phyloP scores from a whole-genome alignment of 2,113 vertebrate genomes.

The Meleagris gallopavo region DNA sequence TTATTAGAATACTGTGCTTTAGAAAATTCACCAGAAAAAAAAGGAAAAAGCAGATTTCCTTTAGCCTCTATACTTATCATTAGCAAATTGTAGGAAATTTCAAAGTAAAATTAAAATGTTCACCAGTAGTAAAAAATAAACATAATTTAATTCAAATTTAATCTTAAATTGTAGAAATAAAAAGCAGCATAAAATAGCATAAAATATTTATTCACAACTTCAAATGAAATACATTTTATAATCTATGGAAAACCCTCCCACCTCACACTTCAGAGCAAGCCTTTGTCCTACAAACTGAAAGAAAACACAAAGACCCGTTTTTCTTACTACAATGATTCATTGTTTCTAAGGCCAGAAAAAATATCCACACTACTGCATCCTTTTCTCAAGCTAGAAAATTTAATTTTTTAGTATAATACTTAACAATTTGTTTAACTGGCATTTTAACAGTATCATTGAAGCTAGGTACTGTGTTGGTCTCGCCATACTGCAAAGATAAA shows the following conservation, averaged over 20 bases:
- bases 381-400: not conserved
- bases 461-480: not conserved
- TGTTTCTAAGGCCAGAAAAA: not conserved
- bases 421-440: constrained; percentile 15
- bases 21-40: not conserved
- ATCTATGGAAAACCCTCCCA: not conserved
- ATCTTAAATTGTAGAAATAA: not conserved
- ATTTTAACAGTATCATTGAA: not conserved
- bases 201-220: not conserved
- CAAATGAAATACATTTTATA: not conserved
- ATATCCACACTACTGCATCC: not conserved
- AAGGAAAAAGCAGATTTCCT: not conserved
- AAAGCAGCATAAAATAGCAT: not conserved
- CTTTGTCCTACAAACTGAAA: not conserved
- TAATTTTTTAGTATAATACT: not conserved
- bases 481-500: not conserved
- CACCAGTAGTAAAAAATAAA: not conserved
- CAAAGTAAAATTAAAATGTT: not conserved
- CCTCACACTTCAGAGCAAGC: not conserved
- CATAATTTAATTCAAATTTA: not conserved
- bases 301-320: not conserved
- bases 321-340: not conserved
- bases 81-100: not conserved
- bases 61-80: not conserved
- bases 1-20: not conserved